Evolutionary conservation across 30 jellyfish, hydroid and myxozoan genomes (phyloP), one percentile per base, ranked within the genome.

Genomic region (Cassiopea xamachana): DNA sequence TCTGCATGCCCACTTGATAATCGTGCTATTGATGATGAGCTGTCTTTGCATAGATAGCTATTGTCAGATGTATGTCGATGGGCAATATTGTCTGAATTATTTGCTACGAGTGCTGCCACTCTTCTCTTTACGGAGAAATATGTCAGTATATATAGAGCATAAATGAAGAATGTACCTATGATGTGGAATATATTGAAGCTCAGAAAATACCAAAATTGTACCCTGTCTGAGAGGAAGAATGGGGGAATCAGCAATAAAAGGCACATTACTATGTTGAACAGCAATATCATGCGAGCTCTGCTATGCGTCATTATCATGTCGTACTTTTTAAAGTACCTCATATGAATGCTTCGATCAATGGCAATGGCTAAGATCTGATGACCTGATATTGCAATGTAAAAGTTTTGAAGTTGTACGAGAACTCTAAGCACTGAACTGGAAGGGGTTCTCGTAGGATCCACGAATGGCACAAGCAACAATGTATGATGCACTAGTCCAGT

Each of bases 321-420:
- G 55, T 71, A 71, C 39, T 16, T 71, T 19, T 2, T 71, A 16
- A 71, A 55, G 55, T 71, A 71, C 39, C 27, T 71, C 80, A 71
- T 71, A 19, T 71, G 80, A 43, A 71, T 19, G 55, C 80, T 14
- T 18, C 80, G 80, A 71, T 71, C 80, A 17, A 71, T 15, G 1
- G 80, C 50, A 16, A 71, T 71, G 5, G 27, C 39, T 71, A 71
- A 71, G 6, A 71, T 71, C 17, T 14, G 51, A 19, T 55, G 80
- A 18, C 80, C 80, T 1, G 80, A 71, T 2, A 71, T 14, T n/a
- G 80, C 18, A 12, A 18, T 1, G 51, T 1, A 71, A 15, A 71
- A 71, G 5, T 10, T 39, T 4, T 3, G 19, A 15, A 67, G 15
- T 6, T 55, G 7, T 3, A 6, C 64, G 12, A 55, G 64, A 6